Percentiles rank a stretch among this genome's conserved stretches.
Conservation (phyloP, 2,113 vertebrate species). For the western clawed frog (Xenopus tropicalis) region DNA sequence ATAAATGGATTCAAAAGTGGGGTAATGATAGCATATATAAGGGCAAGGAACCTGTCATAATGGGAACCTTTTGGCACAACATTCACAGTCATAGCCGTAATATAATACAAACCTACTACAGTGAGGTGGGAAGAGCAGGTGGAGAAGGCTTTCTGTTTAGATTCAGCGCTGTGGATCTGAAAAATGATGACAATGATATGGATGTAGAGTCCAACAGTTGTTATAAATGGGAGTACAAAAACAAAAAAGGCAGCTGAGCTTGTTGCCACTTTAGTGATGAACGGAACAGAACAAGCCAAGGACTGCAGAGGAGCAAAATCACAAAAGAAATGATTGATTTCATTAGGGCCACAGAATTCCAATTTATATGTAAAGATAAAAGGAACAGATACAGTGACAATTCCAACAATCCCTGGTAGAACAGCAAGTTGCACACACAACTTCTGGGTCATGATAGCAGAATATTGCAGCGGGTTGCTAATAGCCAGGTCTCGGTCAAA, state of each 20-base stretch:
- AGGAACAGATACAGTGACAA: too few species aligned
- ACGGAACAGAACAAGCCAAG: conserved; percentile 49
- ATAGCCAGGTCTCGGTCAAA: too few species aligned
- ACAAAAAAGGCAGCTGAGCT: neutral
- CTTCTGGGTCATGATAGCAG: too few species aligned
- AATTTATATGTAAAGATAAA: conserved; percentile 36
- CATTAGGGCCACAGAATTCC: conserved; percentile 53
- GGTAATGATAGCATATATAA: conserved; percentile 1
- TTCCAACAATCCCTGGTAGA: too few species aligned
- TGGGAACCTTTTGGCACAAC: neutral
- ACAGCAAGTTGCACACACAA: too few species aligned
- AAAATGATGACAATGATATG: neutral
- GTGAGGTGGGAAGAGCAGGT: conserved; percentile 31
- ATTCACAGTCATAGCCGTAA: neutral
- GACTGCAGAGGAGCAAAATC: conserved; percentile 50
- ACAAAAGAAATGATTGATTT: conserved; percentile 53
- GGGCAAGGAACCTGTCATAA: conserved; percentile 11
- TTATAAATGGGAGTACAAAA: neutral
- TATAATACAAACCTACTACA: conserved; percentile 2
- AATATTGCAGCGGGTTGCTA: too few species aligned
- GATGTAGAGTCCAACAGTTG: neutral
- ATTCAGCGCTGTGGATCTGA: neutral
- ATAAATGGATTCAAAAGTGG: conserved; percentile 27
- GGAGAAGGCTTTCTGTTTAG: conserved; percentile 16
- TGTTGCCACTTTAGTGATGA: conserved; percentile 35